Conservation (phyloP, 2,888 invertebrate genomes). For the Apamea anceps region DNA sequence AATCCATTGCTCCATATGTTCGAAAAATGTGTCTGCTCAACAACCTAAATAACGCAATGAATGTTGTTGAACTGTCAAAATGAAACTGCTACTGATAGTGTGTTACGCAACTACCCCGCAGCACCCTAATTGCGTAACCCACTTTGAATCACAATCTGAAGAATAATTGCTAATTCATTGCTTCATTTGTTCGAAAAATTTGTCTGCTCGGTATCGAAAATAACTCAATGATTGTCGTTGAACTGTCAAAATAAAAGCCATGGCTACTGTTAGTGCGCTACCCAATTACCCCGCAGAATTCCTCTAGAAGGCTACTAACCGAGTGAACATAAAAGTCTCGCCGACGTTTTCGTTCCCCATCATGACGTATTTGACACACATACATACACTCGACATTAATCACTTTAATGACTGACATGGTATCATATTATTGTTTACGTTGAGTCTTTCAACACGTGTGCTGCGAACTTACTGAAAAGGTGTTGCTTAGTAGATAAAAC, state of each 20-base stretch:
- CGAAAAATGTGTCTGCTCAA: neutral
- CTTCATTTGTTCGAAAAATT: neutral
- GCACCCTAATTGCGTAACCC: no score
- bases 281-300: neutral
- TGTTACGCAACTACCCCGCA: no score
- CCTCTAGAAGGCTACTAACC: neutral
- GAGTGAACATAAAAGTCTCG: neutral
- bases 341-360: neutral
- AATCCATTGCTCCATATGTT: no score
- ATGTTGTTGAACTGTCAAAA: no score
- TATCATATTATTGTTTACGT: conserved; percentile 32
- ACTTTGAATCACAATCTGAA: no score
- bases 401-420: conserved; percentile 28
- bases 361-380: neutral
- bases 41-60: no score
- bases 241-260: neutral
- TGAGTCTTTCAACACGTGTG: conserved; percentile 29
- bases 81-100: no score
- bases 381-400: conserved; percentile 36
- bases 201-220: neutral
- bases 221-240: neutral
- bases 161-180: neutral
- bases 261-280: neutral
- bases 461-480: neutral
- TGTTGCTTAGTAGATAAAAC: neutral